Conservation (phyloP, 2,888 invertebrate species). For the Eupithecia pulchellata region DNA sequence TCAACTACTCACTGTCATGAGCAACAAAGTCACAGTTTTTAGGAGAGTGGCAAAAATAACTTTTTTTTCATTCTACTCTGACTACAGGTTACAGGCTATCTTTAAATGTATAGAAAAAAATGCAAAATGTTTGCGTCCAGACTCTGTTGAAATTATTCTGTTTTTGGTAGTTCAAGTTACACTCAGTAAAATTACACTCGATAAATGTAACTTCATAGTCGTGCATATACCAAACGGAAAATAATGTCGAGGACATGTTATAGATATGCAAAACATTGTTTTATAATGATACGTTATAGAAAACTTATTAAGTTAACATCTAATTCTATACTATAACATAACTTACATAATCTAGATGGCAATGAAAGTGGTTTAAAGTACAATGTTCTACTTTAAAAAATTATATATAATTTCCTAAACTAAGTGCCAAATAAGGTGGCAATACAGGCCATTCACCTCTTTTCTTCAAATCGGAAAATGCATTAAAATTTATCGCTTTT, state of each 20-base stretch:
- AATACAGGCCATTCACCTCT: too few species aligned
- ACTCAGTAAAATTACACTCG: too few species aligned
- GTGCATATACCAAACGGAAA: too few species aligned
- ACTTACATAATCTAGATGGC: slow-evolving; percentile 1
- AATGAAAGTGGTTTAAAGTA: slow-evolving; percentile 6
- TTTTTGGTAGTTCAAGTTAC: too few species aligned
- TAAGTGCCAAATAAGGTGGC: too few species aligned
- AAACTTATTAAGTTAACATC: not conserved
- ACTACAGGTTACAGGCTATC: not conserved
- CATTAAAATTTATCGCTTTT: too few species aligned
- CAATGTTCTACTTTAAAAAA: not conserved
- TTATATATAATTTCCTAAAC: not conserved
- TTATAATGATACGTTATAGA: not conserved
- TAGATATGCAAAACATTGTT: not conserved
- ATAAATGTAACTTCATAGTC: too few species aligned
- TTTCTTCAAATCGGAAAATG: too few species aligned
- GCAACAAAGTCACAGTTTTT: not conserved
- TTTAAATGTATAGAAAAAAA: not conserved
- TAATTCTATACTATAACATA: not conserved
- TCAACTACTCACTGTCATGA: not conserved
- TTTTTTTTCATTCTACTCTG: not conserved
- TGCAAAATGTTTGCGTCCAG: not conserved
- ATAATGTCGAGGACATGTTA: too few species aligned
- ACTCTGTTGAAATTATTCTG: too few species aligned
- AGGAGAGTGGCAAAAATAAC: not conserved